phyloP scores from a whole-genome alignment of 1,140 invertebrate genomes.

The Lethocerus indicus region DNA sequence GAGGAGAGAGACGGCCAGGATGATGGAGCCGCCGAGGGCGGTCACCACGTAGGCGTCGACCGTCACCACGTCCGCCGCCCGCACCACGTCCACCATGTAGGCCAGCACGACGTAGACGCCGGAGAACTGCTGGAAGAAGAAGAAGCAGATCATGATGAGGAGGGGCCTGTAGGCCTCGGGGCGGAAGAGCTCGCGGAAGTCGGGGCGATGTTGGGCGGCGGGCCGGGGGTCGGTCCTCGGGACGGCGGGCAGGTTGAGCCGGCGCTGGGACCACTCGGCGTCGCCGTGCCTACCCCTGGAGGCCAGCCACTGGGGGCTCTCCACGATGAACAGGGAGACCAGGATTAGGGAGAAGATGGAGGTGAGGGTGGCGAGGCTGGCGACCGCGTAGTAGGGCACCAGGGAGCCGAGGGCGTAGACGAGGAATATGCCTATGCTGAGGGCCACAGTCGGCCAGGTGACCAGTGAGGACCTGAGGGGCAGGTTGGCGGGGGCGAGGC shows the following conservation, averaged over 20 bases:
- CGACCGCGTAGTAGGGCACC: conserved; percentile 28
- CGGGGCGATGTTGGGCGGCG: background rate
- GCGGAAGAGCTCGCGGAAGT: conserved; percentile 14
- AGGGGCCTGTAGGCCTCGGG: conserved; percentile 29
- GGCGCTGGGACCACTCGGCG: conserved; percentile 15
- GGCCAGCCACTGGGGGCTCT: conserved; percentile 35
- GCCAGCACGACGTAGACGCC: conserved; percentile 47
- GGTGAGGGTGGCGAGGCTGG: conserved; percentile 25
- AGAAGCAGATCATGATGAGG: conserved; percentile 28
- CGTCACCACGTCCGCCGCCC: conserved; percentile 28
- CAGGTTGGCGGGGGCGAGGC: conserved; percentile 27
- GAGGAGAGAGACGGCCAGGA: conserved; percentile 31
- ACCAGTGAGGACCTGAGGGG: conserved; percentile 17
- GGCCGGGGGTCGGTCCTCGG: background rate
- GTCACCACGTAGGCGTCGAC: conserved; percentile 20
- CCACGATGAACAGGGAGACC: conserved; percentile 26
- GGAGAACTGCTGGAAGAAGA: conserved; percentile 37
- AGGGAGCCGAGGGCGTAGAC: conserved; percentile 22
- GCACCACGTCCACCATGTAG: conserved; percentile 41
- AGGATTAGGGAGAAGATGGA: conserved; percentile 22
- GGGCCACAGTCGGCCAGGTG: conserved; percentile 21
- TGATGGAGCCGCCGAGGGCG: conserved; percentile 30
- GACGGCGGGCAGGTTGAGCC: conserved; percentile 7
- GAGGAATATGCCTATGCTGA: conserved; percentile 16
- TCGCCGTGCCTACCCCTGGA: conserved; percentile 16